A percentile compares a stretch with the other conserved stretches of the same genome.
These are phyloP conservation scores for Lysiphlebus fabarum DNA, from an alignment of 1,140 invertebrate genomes.

Conservation along the genomic window DNA sequence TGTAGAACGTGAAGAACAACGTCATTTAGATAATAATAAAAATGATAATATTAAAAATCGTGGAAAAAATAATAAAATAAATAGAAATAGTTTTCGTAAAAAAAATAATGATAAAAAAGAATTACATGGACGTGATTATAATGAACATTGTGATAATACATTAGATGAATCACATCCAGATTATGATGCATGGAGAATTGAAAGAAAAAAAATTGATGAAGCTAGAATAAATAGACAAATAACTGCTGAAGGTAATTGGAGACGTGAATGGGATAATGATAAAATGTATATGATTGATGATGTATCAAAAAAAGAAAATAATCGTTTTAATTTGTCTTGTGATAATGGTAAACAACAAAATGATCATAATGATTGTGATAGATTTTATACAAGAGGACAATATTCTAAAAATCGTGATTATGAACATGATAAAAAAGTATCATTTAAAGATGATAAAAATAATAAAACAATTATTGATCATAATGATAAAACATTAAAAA, in stretches of 20 bases:
- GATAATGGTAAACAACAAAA: conserved; percentile 10
- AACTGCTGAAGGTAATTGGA: conserved; percentile 54
- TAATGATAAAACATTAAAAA: conserved; percentile 31
- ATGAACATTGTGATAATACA: conserved; percentile 17
- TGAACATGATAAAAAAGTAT: conserved; percentile 36
- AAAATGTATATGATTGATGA: conserved; percentile 44
- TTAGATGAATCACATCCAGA: conserved; percentile 42
- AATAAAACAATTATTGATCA: conserved; percentile 42
- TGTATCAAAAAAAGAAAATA: conserved; percentile 29
- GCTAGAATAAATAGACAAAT: conserved; percentile 53
- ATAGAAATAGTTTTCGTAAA: conserved; percentile 29
- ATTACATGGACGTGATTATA: conserved; percentile 1
- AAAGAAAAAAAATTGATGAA: conserved; percentile 53
- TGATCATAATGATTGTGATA: not conserved
- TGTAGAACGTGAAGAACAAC: conserved; percentile 46
- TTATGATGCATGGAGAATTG: conserved; percentile 54
- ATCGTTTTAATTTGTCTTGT: conserved; percentile 5
- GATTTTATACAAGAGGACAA: conserved; percentile 33
- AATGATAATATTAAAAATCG: conserved; percentile 37
- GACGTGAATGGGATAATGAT: conserved; percentile 55
- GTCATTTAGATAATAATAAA: conserved; percentile 32
- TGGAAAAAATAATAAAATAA: conserved; percentile 24
- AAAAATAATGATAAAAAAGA: conserved; percentile 39
- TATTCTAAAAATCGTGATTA: conserved; percentile 28
- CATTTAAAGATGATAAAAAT: conserved; percentile 39